Percentiles rank a stretch among this genome's conserved stretches.
Evolutionary conservation across 53 echinoderm and acorn worm genomes (phyloP).

Genomic region (Zoroaster sp.): DNA sequence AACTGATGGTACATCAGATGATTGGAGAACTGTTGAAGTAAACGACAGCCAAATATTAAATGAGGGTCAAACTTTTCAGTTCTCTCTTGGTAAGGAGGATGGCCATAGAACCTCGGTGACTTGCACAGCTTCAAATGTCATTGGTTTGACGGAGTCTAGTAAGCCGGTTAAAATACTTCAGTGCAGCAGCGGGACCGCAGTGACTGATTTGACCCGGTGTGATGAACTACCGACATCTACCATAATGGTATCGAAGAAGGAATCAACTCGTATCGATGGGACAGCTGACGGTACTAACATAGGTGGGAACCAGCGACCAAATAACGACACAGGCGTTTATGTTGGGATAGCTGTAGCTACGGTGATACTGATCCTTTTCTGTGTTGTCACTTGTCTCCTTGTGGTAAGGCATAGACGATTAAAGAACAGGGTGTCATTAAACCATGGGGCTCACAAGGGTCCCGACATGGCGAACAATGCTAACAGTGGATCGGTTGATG

Average conservation of each 20-base stretch:
- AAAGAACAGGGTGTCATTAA: too few species aligned
- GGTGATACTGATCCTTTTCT: background rate
- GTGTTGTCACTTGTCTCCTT: too few species aligned
- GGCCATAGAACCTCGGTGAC: background rate
- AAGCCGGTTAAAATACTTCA: background rate
- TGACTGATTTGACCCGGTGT: background rate
- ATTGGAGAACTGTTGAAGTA: background rate
- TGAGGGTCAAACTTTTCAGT: background rate
- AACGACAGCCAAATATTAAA: background rate
- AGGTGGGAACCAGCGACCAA: background rate
- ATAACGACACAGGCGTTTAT: background rate
- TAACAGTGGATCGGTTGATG: too few species aligned
- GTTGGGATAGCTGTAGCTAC: background rate
- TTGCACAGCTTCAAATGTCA: slow-evolving; percentile 10
- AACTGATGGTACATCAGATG: background rate
- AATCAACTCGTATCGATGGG: too few species aligned
- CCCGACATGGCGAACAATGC: too few species aligned
- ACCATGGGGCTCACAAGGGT: too few species aligned
- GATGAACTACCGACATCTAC: background rate
- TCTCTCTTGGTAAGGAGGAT: background rate
- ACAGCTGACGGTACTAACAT: background rate
- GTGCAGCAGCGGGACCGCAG: background rate
- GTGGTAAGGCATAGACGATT: too few species aligned
- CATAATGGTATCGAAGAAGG: background rate
- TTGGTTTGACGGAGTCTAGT: background rate